A percentile compares a stretch with the other conserved stretches of the same genome.
These are phyloP conservation scores for Melieria picta DNA, from an alignment of 2,888 invertebrate genomes.

Conservation along the genomic window DNA sequence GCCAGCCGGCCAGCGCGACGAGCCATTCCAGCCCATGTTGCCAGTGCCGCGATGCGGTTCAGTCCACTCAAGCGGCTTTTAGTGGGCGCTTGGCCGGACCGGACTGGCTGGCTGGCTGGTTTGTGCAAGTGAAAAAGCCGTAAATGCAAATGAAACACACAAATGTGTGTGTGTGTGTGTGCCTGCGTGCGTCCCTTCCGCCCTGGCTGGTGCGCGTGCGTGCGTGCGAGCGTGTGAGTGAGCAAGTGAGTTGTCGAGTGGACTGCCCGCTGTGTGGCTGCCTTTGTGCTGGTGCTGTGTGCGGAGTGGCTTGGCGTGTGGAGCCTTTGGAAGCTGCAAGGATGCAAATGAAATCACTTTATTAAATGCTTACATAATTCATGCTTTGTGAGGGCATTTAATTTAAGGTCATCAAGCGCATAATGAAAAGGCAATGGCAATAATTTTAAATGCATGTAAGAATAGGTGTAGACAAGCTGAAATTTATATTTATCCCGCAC, in stretches of 20 bases:
- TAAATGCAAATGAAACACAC: conserved; percentile 23
- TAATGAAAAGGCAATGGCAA: conserved; percentile 59
- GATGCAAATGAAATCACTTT: conserved; percentile 62
- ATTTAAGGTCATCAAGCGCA: conserved; percentile 58
- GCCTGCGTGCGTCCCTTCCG: conserved; percentile 2
- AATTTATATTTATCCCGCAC: conserved; percentile 46
- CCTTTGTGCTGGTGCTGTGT: background rate
- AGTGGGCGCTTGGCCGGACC: background rate
- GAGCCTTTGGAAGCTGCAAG: conserved; percentile 42
- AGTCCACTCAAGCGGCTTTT: no score
- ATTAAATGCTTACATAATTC: conserved; percentile 64
- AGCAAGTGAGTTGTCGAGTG: conserved; percentile 33
- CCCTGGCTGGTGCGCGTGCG: background rate
- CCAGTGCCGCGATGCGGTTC: no score
- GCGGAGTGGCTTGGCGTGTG: conserved; percentile 2
- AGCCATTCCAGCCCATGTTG: no score
- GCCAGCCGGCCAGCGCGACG: background rate
- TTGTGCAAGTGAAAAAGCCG: conserved; percentile 17
- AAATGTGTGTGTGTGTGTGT: conserved; percentile 8
- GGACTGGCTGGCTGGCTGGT: background rate
- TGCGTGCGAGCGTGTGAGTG: conserved; percentile 3
- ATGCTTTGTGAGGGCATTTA: conserved; percentile 59
- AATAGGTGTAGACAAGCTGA: conserved; percentile 62
- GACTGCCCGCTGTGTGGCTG: conserved; percentile 31
- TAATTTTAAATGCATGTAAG: conserved; percentile 58